These are phyloP conservation scores for Euclidia mi DNA, from an alignment of 2,888 invertebrate genomes.

Conservation along the genomic window DNA sequence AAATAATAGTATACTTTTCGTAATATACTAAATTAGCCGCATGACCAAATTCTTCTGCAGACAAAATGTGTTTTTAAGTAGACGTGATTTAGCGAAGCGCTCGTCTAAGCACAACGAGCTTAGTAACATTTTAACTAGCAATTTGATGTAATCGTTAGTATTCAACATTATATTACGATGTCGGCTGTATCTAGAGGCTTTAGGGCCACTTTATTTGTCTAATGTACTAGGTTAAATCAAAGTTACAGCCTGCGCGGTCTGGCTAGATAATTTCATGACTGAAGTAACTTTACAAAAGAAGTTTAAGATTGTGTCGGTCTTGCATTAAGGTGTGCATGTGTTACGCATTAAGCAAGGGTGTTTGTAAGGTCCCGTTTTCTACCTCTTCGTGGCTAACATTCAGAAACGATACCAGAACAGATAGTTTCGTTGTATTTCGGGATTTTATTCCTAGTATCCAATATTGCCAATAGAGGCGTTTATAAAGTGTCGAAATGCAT, in stretches of 20 bases:
- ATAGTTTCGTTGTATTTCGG: too few relatives aligned
- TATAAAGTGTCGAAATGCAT: too few relatives aligned
- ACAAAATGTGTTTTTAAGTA: constrained; percentile 4
- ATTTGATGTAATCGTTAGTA: constrained; percentile 15
- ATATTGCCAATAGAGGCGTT: too few relatives aligned
- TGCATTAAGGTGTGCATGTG: too few relatives aligned
- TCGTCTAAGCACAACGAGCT: constrained; percentile 6
- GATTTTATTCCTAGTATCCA: too few relatives aligned
- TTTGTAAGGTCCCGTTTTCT: too few relatives aligned
- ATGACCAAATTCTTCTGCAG: not conserved
- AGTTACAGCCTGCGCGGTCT: constrained; percentile 2
- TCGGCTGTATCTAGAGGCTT: constrained; percentile 8
- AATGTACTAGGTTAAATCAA: constrained; percentile 8
- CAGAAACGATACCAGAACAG: too few relatives aligned
- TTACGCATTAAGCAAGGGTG: too few relatives aligned
- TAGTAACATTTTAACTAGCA: constrained; percentile 10
- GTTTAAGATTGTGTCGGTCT: too few relatives aligned
- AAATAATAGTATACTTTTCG: too few relatives aligned
- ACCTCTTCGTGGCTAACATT: too few relatives aligned
- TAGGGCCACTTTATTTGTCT: constrained; percentile 2
- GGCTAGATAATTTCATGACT: not conserved
- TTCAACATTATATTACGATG: constrained; percentile 14
- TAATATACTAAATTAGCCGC: too few relatives aligned
- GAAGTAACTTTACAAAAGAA: not conserved
- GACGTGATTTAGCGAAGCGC: constrained; percentile 10